phyloP scores from a whole-genome alignment of 2,113 vertebrate genomes.

The Hydrochoerus hydrochaeris region DNA sequence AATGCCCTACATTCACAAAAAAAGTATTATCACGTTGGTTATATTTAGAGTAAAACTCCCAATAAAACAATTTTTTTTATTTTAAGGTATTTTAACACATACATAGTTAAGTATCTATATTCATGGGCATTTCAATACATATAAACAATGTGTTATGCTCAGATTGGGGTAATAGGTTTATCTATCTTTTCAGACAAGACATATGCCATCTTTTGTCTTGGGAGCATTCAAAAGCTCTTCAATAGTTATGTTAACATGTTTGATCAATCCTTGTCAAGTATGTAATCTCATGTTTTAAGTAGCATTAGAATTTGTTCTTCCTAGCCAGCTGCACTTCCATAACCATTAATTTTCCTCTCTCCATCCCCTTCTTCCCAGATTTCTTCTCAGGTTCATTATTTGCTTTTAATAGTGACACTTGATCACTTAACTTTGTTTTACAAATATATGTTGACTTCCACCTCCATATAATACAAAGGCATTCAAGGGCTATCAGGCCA shows the following conservation, averaged over 20 bases:
- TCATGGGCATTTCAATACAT: neutral
- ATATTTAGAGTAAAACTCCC: neutral
- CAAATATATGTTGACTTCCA: neutral
- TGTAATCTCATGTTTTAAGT: neutral
- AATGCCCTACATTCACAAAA: neutral
- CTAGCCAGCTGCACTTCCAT: too few relatives aligned
- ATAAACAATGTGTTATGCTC: neutral
- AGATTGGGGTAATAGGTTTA: neutral
- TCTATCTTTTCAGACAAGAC: neutral
- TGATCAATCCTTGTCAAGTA: neutral
- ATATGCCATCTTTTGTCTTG: neutral
- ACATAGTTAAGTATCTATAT: neutral
- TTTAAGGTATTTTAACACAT: neutral
- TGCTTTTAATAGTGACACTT: neutral
- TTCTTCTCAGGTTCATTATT: neutral
- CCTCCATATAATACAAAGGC: neutral
- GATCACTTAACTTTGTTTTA: neutral
- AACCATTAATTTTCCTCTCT: neutral
- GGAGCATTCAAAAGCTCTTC: neutral
- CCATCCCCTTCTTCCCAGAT: neutral
- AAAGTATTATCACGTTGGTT: neutral
- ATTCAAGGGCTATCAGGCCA: neutral
- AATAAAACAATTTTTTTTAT: neutral
- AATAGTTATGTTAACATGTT: neutral
- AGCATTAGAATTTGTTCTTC: neutral